These are phyloP conservation scores for Scolopax bukidnonensis DNA, from an alignment of 2,797 vertebrate genomes.

Conservation along the genomic window DNA sequence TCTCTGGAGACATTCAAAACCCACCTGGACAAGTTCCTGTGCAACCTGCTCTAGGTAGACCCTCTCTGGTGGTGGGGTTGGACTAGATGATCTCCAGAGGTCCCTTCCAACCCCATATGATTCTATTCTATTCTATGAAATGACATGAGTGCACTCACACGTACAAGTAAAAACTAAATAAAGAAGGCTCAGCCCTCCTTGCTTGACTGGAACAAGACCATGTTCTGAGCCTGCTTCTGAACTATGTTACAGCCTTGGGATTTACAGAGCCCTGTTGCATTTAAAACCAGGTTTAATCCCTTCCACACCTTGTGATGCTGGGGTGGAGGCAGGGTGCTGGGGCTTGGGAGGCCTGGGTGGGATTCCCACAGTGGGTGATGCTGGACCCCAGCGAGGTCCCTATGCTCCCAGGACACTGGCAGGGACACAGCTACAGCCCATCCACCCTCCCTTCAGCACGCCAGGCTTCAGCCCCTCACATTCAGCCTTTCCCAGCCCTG, in stretches of 20 bases:
- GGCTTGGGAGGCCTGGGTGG: too few species aligned
- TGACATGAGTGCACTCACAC: background rate
- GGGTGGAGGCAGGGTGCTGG: background rate
- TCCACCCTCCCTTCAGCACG: background rate
- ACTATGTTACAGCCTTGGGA: background rate
- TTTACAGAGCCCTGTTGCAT: background rate
- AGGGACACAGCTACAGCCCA: background rate
- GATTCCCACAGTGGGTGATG: background rate
- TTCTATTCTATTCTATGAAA: background rate
- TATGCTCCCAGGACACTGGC: fast-evolving
- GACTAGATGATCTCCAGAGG: too few species aligned
- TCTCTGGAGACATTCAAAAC: too few species aligned
- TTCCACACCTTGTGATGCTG: background rate
- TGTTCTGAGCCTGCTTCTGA: background rate
- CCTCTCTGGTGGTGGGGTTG: too few species aligned
- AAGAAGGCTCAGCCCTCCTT: background rate
- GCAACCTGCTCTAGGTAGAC: too few species aligned
- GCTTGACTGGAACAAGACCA: background rate
- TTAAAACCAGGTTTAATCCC: slow-evolving; percentile 4
- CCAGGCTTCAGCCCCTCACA: background rate
- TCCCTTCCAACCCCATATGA: too few species aligned
- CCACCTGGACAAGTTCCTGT: too few species aligned
- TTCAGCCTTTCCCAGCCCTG: background rate
- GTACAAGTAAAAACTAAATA: background rate
- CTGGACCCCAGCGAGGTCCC: background rate